A percentile compares a stretch with the other conserved stretches of the same genome.
Conservation (phyloP, 2,797 vertebrate species). For the Parauchenoglanis ngamensis region DNA sequence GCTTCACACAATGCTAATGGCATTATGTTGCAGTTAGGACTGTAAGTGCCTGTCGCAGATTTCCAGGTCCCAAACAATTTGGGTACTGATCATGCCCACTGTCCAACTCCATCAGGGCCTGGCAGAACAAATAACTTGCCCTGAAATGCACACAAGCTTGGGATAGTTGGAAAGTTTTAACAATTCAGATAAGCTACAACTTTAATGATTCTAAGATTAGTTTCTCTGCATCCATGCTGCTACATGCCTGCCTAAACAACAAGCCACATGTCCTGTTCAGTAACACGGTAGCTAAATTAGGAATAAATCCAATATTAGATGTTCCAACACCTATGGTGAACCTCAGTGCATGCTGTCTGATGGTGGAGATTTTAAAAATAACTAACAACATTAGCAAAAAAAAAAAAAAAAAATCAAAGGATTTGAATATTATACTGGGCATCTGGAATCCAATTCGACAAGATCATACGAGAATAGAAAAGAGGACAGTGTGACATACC, state of each 20-base stretch:
- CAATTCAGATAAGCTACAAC: not conserved
- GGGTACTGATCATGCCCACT: not conserved
- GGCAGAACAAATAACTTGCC: not conserved
- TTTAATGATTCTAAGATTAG: not conserved
- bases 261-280: not conserved
- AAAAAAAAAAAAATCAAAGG: not conserved
- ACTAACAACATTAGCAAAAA: not conserved
- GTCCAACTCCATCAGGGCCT: not conserved
- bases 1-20: not conserved
- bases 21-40: not conserved
- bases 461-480: not conserved
- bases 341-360: not conserved
- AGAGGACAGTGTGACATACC: not conserved
- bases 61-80: conserved; percentile 6
- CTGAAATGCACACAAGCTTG: not conserved
- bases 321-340: not conserved
- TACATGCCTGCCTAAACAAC: not conserved
- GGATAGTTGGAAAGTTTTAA: too few species aligned
- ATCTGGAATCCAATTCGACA: not conserved
- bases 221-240: not conserved
- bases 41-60: not conserved
- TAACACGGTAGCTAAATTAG: not conserved
- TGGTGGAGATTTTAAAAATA: not conserved
- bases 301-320: not conserved
- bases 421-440: not conserved